Evolutionary conservation across 2,888 invertebrate species (phyloP).

Genomic region (Tetranychus piercei): DNA sequence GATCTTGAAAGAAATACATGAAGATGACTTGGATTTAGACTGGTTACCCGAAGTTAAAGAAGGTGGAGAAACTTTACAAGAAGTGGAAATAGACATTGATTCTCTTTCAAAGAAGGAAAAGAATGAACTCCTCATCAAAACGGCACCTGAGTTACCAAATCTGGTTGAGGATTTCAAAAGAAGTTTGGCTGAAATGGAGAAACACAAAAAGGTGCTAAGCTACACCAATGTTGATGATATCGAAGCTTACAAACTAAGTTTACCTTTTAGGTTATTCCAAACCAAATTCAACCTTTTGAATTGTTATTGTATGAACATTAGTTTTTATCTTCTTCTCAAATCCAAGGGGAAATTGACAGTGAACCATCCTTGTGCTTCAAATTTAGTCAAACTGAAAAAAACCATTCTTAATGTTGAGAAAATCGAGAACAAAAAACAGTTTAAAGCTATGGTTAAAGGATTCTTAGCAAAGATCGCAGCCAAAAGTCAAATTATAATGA

Average conservation of each 20-base stretch:
- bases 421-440: background rate
- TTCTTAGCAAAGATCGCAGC: background rate
- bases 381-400: background rate
- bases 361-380: slow-evolving; percentile 55
- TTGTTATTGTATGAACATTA: slow-evolving; percentile 68
- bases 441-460: background rate
- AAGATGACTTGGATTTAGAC: slow-evolving; percentile 52
- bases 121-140: slow-evolving; percentile 48
- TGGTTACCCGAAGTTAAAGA: background rate
- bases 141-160: slow-evolving; percentile 66
- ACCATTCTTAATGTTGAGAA: background rate
- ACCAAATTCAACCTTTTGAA: slow-evolving; percentile 47
- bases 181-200: slow-evolving; percentile 46
- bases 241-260: slow-evolving; percentile 36
- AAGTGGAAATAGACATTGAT: slow-evolving; percentile 12
- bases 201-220: slow-evolving; percentile 48
- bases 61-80: slow-evolving; percentile 20
- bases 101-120: slow-evolving; percentile 14
- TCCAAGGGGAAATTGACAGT: slow-evolving; percentile 49
- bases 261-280: slow-evolving; percentile 50
- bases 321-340: slow-evolving; percentile 66
- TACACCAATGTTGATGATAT: slow-evolving; percentile 44
- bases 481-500: background rate
- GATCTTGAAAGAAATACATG: slow-evolving; percentile 54
- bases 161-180: slow-evolving; percentile 59